These are phyloP conservation scores for Gasteruption jaculator DNA, from an alignment of 2,888 invertebrate genomes.

Conservation along the genomic window DNA sequence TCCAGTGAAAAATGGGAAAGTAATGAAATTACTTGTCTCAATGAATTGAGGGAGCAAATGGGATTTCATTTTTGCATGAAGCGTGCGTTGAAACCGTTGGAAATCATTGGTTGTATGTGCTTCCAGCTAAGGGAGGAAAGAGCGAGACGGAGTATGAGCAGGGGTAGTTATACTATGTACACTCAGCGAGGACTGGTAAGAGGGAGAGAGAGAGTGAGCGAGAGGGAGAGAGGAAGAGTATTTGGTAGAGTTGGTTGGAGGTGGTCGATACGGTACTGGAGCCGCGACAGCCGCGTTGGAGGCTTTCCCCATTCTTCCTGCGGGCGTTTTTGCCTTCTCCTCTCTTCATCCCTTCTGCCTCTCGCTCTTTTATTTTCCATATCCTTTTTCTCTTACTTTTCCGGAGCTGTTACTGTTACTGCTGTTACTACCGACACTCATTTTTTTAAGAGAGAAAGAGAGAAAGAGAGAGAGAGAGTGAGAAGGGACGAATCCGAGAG, in stretches of 20 bases:
- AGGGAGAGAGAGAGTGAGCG: slow-evolving; percentile 18
- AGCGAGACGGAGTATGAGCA: slow-evolving; percentile 14
- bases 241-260: slow-evolving; percentile 32
- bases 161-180: too few relatives aligned
- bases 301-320: slow-evolving; percentile 45
- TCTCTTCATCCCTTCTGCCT: neutral
- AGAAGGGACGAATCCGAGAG: neutral
- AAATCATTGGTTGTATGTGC: slow-evolving; percentile 31
- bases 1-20: too few relatives aligned
- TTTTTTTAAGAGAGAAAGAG: neutral
- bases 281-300: slow-evolving; percentile 45
- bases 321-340: slow-evolving; percentile 44
- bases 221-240: slow-evolving; percentile 14
- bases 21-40: too few relatives aligned
- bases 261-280: slow-evolving; percentile 47
- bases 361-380: neutral
- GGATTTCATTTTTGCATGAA: too few relatives aligned
- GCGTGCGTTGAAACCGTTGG: slow-evolving; percentile 29
- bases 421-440: neutral
- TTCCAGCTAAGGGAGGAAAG: too few relatives aligned
- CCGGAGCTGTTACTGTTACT: neutral
- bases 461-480: slow-evolving; percentile 4
- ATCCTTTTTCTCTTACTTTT: slow-evolving; percentile 5
- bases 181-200: slow-evolving; percentile 25
- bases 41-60: too few relatives aligned